Percentiles rank a stretch among this genome's conserved stretches.
Evolutionary conservation across 2,888 invertebrate genomes (phyloP).

Genomic region (Drosophila yooni): DNA sequence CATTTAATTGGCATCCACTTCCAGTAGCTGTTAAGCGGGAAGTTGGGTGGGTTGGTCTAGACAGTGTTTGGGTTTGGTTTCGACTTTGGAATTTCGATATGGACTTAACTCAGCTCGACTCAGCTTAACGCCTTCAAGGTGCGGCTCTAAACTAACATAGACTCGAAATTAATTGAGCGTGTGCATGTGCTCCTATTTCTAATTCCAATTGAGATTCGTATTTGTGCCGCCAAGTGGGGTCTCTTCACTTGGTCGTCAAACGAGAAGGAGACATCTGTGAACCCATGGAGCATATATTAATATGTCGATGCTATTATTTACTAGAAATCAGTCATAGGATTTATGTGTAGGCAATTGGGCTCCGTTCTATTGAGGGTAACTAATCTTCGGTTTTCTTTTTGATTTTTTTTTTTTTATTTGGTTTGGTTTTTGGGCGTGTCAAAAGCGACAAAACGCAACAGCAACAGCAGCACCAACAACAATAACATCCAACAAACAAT

Average conservation of each 20-base stretch:
- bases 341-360: background rate
- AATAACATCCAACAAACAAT: slow-evolving; percentile 43
- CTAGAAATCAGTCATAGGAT: background rate
- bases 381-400: background rate
- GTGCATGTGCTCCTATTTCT: slow-evolving; percentile 40
- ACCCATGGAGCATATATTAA: background rate
- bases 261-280: background rate
- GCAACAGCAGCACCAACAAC: slow-evolving; percentile 15
- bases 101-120: background rate
- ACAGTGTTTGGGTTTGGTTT: slow-evolving; percentile 20
- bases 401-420: slow-evolving; percentile 8
- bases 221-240: background rate
- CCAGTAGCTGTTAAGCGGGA: slow-evolving; percentile 33
- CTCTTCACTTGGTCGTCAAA: background rate
- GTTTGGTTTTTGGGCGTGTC: slow-evolving; percentile 36
- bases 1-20: slow-evolving; percentile 50
- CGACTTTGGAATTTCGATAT: slow-evolving; percentile 8
- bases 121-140: slow-evolving; percentile 47
- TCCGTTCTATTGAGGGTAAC: background rate
- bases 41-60: slow-evolving; percentile 11
- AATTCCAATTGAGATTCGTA: slow-evolving; percentile 8
- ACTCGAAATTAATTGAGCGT: slow-evolving; percentile 63
- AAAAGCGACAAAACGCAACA: slow-evolving; percentile 20
- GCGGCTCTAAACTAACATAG: slow-evolving; percentile 47
- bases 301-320: background rate